Base-by-base conservation (phyloP, 37 sponge, comb jelly and placozoan genomes). In the Agelas oroides region DNA sequence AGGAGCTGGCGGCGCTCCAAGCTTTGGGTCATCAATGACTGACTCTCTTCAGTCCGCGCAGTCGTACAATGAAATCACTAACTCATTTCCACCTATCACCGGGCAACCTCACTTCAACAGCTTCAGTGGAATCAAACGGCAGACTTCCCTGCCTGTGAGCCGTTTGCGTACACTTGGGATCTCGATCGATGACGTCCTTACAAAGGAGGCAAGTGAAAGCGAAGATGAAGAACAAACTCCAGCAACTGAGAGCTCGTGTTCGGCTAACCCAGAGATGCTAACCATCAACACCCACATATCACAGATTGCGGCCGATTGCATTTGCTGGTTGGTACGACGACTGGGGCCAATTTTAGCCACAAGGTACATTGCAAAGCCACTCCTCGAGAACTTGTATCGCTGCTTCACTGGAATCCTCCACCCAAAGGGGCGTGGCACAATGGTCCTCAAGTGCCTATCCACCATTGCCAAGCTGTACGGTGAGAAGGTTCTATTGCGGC, bases 261-360 rank as follows among this genome's bases (percentile, higher is more conserved):
- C 53, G 19, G 46, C 24, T 55, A 75, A 85, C 59, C 91, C 87
- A 20, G 36, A 77, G 13, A 59, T 19, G 40, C 17, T 71, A 41
- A 84, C 72, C 36, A 72, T 87, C 20, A 73, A 63, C 13, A 21
- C 41, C 5, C 68, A 60, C 16, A 28, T 95, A 0, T 56, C 90
- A 23, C 73, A 87, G 54, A 88, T 95, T 54, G 87, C 91, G 0
- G 68, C 66, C 17, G 96, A 95, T 54, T 82, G 84, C 64, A 54
- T 92, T 1, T 70, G 53, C 25, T 95, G 96, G 96, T 58, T 95
- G 91, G 21, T 79, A 37, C 62, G 80, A 46, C 66, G 92, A 15
- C 78, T 95, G 20, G 93, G 93, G 0, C 96, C 96, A 18, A 13
- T 95, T 28, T 65, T 95, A 38, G 62, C 88, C 25, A 85, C 96